Base-by-base conservation (phyloP, 2,888 invertebrate genomes). In the Itoplectis maculator region DNA sequence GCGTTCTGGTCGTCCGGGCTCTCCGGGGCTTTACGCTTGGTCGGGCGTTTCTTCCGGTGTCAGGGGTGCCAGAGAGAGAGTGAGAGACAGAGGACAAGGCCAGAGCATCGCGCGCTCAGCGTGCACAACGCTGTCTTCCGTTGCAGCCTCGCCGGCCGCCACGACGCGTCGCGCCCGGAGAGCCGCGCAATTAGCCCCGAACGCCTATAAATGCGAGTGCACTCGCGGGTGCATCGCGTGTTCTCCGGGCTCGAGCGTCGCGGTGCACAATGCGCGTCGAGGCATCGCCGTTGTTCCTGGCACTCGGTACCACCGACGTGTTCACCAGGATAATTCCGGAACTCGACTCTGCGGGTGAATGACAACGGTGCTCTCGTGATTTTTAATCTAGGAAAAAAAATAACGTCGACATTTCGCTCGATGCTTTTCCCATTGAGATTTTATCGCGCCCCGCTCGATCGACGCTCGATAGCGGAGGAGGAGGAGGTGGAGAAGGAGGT, bases 11-110 rank as follows among this genome's bases (percentile, higher is more conserved):
- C 76, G 76, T 79, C 79, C 59, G 66, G 75, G 76, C 73, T 76
- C 79, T 79, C n/a, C n/a, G n/a, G n/a, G 86, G 84, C 87, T 88
- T 88, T 87, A 88, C 82, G 89, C 86, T 89, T 78, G 88, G 88
- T 89, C 87, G 88, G 85, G 86, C 88, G 86, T 86, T 87, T 87
- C 88, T 87, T 88, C 87, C 89, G 86, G 88, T 47, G n/a, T 79
- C 63, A n/a, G 76, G 68, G 72, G 65, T 72, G 59, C 47, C 56
- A 75, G 49, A n/a, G n/a, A n/a, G n/a, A n/a, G n/a, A n/a, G n/a
- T n/a, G n/a, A n/a, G n/a, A n/a, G n/a, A n/a, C n/a, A n/a, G n/a
- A 63, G 69, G 65, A 74, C 75, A 75, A 72, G 65, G 47, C 73
- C 45, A 56, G n/a, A n/a, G 35, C 8, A 73, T 59, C 56, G 49